Conservation (phyloP, 2,113 vertebrate genomes). For the Naja naja region DNA sequence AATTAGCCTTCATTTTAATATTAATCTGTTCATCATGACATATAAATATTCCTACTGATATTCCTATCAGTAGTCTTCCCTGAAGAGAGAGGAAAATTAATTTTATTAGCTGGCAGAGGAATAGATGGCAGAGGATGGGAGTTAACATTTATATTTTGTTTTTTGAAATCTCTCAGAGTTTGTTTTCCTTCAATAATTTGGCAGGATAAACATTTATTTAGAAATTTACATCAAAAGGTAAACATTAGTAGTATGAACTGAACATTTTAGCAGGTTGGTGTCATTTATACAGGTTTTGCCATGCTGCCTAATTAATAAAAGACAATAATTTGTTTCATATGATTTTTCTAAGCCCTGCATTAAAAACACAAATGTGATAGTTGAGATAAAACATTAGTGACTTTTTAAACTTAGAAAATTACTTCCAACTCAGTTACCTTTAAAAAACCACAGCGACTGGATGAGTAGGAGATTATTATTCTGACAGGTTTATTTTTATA, state of each 20-base stretch:
- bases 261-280: not conserved
- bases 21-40: not conserved
- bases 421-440: not conserved
- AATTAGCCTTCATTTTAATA: not conserved
- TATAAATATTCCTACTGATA: not conserved
- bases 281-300: not conserved
- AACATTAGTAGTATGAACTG: not conserved
- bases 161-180: not conserved
- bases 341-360: not conserved
- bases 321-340: not conserved
- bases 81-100: not conserved
- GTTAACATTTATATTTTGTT: not conserved
- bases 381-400: not conserved
- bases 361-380: not conserved
- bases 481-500: not conserved
- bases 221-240: not conserved
- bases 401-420: constrained; percentile 17
- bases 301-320: not conserved
- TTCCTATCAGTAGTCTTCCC: not conserved
- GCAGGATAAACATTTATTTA: not conserved
- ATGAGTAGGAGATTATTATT: not conserved
- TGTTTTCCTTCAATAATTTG: not conserved
- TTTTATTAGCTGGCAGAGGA: not conserved
- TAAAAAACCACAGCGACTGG: not conserved
- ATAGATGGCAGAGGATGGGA: not conserved